A percentile compares a stretch with the other conserved stretches of the same genome.
These are phyloP conservation scores for Mimas tiliae DNA, from an alignment of 2,888 invertebrate species.

Conservation along the genomic window DNA sequence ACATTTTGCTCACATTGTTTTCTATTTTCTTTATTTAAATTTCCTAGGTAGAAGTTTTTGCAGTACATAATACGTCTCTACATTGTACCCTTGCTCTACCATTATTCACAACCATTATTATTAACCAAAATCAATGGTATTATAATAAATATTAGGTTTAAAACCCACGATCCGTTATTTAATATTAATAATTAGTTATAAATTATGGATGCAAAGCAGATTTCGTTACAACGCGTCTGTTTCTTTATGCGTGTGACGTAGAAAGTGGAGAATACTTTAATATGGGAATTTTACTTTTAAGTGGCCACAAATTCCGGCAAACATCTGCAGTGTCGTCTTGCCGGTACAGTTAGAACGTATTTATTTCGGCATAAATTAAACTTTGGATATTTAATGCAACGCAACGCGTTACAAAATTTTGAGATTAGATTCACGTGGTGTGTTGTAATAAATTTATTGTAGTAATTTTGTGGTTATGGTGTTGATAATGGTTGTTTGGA, in stretches of 20 bases:
- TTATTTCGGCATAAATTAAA: slow-evolving; percentile 24
- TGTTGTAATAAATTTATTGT: neutral
- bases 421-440: slow-evolving; percentile 20
- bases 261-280: slow-evolving; percentile 19
- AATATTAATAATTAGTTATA: slow-evolving; percentile 23
- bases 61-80: no score
- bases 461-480: neutral
- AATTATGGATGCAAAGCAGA: slow-evolving; percentile 21
- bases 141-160: slow-evolving; percentile 7
- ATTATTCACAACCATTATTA: neutral
- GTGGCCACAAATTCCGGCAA: slow-evolving; percentile 18
- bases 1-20: no score
- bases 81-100: no score
- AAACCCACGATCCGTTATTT: slow-evolving; percentile 11
- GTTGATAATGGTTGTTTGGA: slow-evolving; percentile 10
- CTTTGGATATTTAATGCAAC: slow-evolving; percentile 9
- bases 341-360: slow-evolving; percentile 20
- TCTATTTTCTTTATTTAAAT: no score
- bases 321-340: slow-evolving; percentile 23
- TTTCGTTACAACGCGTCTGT: slow-evolving; percentile 1
- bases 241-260: neutral
- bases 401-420: slow-evolving; percentile 18
- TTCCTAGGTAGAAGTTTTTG: no score
- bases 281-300: slow-evolving; percentile 23
- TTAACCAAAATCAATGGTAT: slow-evolving; percentile 6